A percentile compares a stretch with the other conserved stretches of the same genome.
These are phyloP conservation scores for Poeciliopsis paucimaculata DNA, from an alignment of 2,797 vertebrate genomes.

Conservation along the genomic window DNA sequence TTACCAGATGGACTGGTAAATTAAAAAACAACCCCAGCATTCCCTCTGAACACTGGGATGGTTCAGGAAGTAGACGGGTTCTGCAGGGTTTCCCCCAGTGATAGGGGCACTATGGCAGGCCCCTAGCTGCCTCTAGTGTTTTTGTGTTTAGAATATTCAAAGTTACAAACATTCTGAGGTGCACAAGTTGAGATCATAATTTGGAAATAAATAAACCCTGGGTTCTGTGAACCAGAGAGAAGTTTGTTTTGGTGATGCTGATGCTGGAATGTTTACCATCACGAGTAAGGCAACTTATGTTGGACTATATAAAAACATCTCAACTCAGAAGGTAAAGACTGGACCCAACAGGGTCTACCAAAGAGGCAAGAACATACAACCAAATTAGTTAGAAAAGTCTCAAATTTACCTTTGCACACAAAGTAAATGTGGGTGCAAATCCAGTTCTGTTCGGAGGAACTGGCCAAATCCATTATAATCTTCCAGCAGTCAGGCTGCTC, in stretches of 20 bases:
- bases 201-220: too few species aligned
- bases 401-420: background rate
- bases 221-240: background rate
- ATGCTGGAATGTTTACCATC: too few species aligned
- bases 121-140: too few species aligned
- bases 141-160: too few species aligned
- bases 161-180: too few species aligned
- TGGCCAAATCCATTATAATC: background rate
- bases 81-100: too few species aligned
- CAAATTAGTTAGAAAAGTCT: background rate
- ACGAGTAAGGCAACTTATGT: background rate
- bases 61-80: too few species aligned
- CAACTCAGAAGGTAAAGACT: background rate
- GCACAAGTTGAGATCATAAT: too few species aligned
- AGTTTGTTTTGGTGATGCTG: background rate
- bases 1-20: too few species aligned
- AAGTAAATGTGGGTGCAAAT: background rate
- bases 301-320: background rate
- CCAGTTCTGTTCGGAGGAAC: background rate
- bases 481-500: background rate
- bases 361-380: background rate
- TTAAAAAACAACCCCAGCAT: too few species aligned
- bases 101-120: too few species aligned
- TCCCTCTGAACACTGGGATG: too few species aligned
- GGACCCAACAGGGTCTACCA: background rate